Evolutionary conservation across 2,888 invertebrate genomes (phyloP), one percentile per base, ranked within the genome.

Genomic region (Chironomus riparius): DNA sequence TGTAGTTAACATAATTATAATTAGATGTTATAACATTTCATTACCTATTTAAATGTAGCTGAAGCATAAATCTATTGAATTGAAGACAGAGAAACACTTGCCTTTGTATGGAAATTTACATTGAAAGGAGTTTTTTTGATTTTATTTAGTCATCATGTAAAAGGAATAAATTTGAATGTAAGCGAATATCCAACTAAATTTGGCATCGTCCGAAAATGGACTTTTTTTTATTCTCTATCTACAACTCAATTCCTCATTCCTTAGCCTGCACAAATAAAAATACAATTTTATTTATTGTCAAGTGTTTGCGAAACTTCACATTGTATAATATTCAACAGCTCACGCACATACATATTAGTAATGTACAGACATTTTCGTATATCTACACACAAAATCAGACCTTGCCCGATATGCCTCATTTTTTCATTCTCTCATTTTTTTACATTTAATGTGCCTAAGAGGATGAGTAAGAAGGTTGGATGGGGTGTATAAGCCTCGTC

Each of bases 1-100:
- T 71, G 72, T 62, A 62, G 74, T 68, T 74, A 74, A 61, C 74
- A 74, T 68, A 74, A 74, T 68, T 68, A 65, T 65, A 74, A 74
- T 74, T 74, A 62, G 68, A 61, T 74, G 74, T 68, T 62, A 47
- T 47, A 65, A 65, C 74, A 68, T 68, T 74, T 47, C 72, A 62
- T 62, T 72, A 62, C 61, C 72, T 38, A 38, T 38, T 38, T 38
- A 56, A 15, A 15, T 18, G 56, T 56, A 56, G 56, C 56, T 18
- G 18, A n/a, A 56, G 18, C 56, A 56, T 18, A 15, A 56, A 56
- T 18, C 56, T 56, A 24, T 65, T 65, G 65, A 65, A 56, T n/a
- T 56, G 56, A n/a, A 56, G 56, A 22, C 4, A 24, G 62, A 22
- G 13, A 65, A 5, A 22, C 62, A 65, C 62, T 65, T 21, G 65